A percentile compares a stretch with the other conserved stretches of the same genome.
These are phyloP conservation scores for Heterodera schachtii DNA, from an alignment of 1,140 invertebrate species.

Conservation along the genomic window DNA sequence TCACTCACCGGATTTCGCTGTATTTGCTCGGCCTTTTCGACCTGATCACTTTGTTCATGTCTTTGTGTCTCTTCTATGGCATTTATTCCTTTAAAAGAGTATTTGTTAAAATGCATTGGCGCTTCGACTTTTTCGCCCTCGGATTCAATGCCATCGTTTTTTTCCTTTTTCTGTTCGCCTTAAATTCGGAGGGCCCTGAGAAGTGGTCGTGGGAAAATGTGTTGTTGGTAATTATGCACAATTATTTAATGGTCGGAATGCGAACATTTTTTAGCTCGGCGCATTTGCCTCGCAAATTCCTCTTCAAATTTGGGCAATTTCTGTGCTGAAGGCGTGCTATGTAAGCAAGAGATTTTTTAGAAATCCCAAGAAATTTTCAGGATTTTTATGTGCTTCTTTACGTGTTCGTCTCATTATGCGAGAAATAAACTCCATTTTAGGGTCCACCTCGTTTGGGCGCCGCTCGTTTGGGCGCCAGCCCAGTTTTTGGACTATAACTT, in stretches of 20 bases:
- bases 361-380: neutral
- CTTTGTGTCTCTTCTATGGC: conserved; percentile 9
- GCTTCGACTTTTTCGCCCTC: conserved; percentile 17
- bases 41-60: conserved; percentile 7
- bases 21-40: neutral
- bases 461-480: too few species aligned
- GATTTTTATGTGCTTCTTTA: conserved; percentile 13
- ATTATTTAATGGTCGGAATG: too few species aligned
- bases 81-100: conserved; percentile 8
- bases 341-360: neutral
- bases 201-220: conserved; percentile 9
- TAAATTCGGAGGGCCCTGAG: conserved; percentile 5
- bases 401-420: conserved; percentile 11
- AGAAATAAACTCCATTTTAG: neutral
- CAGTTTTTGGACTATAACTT: too few species aligned
- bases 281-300: conserved; percentile 26
- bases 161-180: neutral
- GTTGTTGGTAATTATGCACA: conserved; percentile 6
- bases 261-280: neutral
- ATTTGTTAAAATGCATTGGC: conserved; percentile 16
- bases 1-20: conserved; percentile 1
- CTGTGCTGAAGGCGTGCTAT: conserved; percentile 15
- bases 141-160: conserved; percentile 13
- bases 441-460: too few species aligned
- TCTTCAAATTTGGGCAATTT: conserved; percentile 25